phyloP scores from a whole-genome alignment of 2,888 invertebrate genomes.

The Cordilura impudica region DNA sequence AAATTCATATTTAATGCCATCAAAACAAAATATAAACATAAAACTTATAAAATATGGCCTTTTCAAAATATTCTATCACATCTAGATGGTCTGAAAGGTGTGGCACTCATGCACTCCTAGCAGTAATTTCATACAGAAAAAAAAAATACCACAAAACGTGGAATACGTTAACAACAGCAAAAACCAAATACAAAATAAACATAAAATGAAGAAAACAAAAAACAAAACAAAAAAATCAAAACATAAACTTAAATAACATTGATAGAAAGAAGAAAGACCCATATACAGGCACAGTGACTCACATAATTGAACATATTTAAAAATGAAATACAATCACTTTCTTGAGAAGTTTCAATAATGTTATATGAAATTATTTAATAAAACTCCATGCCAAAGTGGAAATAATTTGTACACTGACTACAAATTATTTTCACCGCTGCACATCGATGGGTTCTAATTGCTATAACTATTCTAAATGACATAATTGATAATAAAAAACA shows the following conservation, averaged over 20 bases:
- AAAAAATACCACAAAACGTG: slow-evolving; percentile 23
- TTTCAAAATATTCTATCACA: slow-evolving; percentile 22
- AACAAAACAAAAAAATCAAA: background rate
- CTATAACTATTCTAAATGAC: no score
- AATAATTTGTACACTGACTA: no score
- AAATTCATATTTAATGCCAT: slow-evolving; percentile 38
- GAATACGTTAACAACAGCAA: slow-evolving; percentile 33
- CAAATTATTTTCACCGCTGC: no score
- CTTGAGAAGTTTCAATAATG: no score
- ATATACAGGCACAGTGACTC: no score
- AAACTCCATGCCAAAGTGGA: no score
- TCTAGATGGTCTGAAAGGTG: slow-evolving; percentile 37
- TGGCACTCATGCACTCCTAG: slow-evolving; percentile 47
- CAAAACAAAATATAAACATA: slow-evolving; percentile 50
- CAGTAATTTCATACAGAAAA: slow-evolving; percentile 12
- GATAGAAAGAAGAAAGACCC: background rate
- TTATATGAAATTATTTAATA: no score
- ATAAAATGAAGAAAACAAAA: background rate
- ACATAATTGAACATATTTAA: no score
- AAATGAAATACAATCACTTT: no score
- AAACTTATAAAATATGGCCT: slow-evolving; percentile 32
- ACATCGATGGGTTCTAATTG: no score
- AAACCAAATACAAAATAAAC: slow-evolving; percentile 6
- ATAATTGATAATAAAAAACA: no score
- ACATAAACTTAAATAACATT: background rate